These are phyloP conservation scores for Pempheris klunzingeri DNA, from an alignment of 2,797 vertebrate genomes.

Conservation along the genomic window DNA sequence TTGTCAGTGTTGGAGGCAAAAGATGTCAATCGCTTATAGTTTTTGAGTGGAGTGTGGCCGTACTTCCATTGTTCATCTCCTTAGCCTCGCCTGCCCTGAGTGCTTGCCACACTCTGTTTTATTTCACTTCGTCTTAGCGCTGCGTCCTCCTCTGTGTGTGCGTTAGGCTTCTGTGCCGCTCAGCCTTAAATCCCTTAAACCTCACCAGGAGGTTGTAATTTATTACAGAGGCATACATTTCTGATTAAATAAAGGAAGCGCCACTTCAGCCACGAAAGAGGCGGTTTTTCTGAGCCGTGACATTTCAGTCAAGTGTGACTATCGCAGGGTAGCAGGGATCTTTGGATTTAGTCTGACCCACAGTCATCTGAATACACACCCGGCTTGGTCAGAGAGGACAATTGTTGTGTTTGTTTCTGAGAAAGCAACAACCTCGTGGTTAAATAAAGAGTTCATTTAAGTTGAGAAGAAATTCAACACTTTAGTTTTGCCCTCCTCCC, in stretches of 20 bases:
- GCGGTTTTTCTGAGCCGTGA: neutral
- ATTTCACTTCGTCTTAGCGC: neutral
- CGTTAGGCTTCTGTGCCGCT: neutral
- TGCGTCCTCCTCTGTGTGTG: neutral
- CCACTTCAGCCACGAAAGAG: constrained; percentile 8
- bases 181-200: constrained; percentile 39
- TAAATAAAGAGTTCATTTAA: neutral
- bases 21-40: constrained; percentile 22
- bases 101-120: constrained; percentile 11
- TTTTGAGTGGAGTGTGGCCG: constrained; percentile 1
- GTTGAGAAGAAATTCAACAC: neutral
- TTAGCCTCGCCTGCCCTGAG: neutral
- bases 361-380: neutral
- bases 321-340: constrained; percentile 21
- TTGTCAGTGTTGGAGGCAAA: neutral
- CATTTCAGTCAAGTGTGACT: constrained; percentile 28
- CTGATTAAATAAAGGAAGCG: constrained; percentile 22
- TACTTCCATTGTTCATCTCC: neutral
- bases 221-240: constrained; percentile 21
- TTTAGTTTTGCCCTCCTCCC: constrained; percentile 6
- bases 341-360: constrained; percentile 11
- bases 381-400: neutral
- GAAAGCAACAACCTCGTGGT: neutral
- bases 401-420: neutral
- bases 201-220: constrained; percentile 20